phyloP scores from a whole-genome alignment of 2,797 vertebrate species.

The Channa striata region DNA sequence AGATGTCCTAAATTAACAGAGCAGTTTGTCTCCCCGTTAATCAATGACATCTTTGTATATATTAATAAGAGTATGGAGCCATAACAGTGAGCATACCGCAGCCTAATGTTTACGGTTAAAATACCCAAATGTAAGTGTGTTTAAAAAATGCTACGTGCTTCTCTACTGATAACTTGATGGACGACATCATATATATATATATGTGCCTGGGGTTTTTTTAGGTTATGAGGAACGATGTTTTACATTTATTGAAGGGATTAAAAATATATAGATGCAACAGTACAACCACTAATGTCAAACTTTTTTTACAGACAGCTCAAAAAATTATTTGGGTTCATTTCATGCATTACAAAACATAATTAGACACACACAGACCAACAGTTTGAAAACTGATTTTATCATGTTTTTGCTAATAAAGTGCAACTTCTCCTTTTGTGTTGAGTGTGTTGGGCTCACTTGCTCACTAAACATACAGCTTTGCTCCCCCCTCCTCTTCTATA shows the following conservation, averaged over 20 bases:
- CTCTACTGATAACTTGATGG: background rate
- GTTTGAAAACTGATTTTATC: constrained; percentile 14
- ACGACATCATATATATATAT: background rate
- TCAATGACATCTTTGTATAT: background rate
- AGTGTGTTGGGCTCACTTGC: no score
- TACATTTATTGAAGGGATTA: background rate
- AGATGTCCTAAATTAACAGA: constrained; percentile 12
- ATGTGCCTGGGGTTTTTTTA: background rate
- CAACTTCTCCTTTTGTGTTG: constrained; percentile 28
- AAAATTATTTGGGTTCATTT: background rate
- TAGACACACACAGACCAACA: no score
- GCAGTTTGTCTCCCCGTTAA: background rate
- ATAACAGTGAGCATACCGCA: background rate
- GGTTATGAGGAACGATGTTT: background rate
- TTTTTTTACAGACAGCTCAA: background rate
- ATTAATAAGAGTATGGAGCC: background rate
- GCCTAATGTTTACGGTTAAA: background rate
- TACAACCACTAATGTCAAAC: background rate
- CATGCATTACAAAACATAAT: background rate
- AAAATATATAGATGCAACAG: background rate
- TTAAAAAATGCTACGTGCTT: background rate
- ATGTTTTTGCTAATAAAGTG: constrained; percentile 27
- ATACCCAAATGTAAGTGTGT: background rate
- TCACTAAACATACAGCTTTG: no score
- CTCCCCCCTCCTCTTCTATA: no score